phyloP scores from a whole-genome alignment of 2,113 vertebrate genomes.

The Erythrolamprus reginae region DNA sequence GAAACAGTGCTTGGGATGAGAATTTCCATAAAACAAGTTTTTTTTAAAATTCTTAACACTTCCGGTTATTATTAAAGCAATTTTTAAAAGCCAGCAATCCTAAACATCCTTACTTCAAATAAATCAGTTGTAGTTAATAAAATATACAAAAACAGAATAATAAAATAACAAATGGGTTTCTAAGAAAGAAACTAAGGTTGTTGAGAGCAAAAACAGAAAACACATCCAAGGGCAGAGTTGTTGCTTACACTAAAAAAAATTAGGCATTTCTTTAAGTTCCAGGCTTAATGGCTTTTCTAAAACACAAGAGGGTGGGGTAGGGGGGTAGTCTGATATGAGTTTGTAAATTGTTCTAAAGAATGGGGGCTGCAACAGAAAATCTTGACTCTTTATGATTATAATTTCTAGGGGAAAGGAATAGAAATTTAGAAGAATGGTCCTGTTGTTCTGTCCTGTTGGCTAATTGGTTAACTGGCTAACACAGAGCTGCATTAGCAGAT shows the following conservation, averaged over 20 bases:
- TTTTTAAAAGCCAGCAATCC: background rate
- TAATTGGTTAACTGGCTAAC: background rate
- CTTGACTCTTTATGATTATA: background rate
- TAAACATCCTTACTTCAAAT: background rate
- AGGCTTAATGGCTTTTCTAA: background rate
- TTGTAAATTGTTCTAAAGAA: background rate
- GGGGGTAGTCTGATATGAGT: background rate
- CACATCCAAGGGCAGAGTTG: background rate
- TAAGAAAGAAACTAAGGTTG: background rate
- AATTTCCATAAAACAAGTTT: background rate
- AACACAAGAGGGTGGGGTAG: background rate
- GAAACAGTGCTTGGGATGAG: background rate
- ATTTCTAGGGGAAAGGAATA: background rate
- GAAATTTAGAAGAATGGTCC: background rate
- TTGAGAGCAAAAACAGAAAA: background rate
- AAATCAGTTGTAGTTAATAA: background rate
- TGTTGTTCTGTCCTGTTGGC: background rate
- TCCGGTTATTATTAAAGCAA: too few species aligned
- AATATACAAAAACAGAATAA: background rate
- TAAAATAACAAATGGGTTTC: background rate
- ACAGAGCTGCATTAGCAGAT: background rate
- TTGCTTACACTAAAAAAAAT: background rate
- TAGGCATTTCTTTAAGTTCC: background rate
- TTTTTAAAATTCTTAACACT: too few species aligned
- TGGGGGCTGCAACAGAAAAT: background rate